Evolutionary conservation across 2,888 invertebrate genomes (phyloP), one percentile per base, ranked within the genome.

Genomic region (Gastrophysa polygoni): DNA sequence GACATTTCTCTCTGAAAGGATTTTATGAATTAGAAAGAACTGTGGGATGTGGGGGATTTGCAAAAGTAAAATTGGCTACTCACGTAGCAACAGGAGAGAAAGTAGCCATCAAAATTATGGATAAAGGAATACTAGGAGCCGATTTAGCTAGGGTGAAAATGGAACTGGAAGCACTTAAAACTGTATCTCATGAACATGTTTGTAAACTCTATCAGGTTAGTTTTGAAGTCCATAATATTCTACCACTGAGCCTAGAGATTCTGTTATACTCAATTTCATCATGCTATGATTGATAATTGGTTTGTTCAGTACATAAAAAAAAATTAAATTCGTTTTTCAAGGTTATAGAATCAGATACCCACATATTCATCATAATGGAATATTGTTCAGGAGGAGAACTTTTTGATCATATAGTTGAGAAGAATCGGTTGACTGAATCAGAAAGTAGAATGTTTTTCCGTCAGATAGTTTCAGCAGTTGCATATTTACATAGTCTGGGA

Each of bases 101-200:
- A 80, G 92, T 92, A 55, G 93, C 93, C 47, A 87, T 93, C 63
- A 93, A 93, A 82, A 91, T 92, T 56, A 91, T 93, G 88, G 89
- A 92, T 74, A 93, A 93, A 80, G 82, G 83, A 51, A 81, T 84
- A 49, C 80, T 93, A 54, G 91, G 91, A 57, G 89, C 89, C 73
- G 91, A 92, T 78, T 82, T 92, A 49, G 89, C 88, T 14, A 80
- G 92, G 70, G 89, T 92, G 7, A 85, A 87, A 72, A 82, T 89
- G 34, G 93, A 93, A 80, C 85, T 93, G 49, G 87, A 88, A 71
- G 92, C 92, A 0, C 82, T 92, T 76, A 89, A 91, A 76, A 83
- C 84, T 48, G 80, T 92, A 16, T 83, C 85, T 21, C 91, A 92
- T 81, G 87, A 88, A 72, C 87, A 92, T 72, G 89, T 93, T 66